Conservation (phyloP, 1,140 invertebrate species). For the Palaemon carinicauda region DNA sequence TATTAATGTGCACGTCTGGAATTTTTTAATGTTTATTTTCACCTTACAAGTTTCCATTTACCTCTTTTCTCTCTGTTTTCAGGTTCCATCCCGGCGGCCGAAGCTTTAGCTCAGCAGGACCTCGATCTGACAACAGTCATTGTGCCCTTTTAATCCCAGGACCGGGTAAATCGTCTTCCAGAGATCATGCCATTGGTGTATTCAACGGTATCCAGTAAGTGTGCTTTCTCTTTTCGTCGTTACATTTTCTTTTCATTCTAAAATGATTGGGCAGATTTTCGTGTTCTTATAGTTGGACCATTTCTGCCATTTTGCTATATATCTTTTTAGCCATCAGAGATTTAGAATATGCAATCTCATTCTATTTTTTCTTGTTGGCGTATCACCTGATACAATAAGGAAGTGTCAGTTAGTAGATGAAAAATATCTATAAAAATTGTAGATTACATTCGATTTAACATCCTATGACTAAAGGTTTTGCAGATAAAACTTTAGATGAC, state of each 20-base stretch:
- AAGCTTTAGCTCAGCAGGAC: neutral
- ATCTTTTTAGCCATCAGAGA: no score
- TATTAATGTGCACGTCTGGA: neutral
- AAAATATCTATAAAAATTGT: no score
- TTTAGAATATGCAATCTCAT: no score
- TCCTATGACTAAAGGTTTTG: no score
- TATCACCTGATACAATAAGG: no score
- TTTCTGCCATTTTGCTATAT: no score
- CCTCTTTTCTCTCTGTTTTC: neutral
- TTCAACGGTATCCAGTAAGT: slow-evolving; percentile 59
- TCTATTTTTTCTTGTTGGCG: no score
- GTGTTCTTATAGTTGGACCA: no score
- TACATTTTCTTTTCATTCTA: neutral
- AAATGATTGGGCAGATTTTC: no score
- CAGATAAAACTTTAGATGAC: no score
- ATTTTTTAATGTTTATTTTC: neutral
- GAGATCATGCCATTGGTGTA: slow-evolving; percentile 55
- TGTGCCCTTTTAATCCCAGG: slow-evolving; percentile 62
- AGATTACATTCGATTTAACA: no score
- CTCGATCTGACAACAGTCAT: slow-evolving; percentile 41
- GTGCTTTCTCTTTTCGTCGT: neutral
- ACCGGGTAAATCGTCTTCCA: slow-evolving; percentile 58
- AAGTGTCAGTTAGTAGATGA: no score
- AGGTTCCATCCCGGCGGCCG: slow-evolving; percentile 18
- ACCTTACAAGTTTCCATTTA: neutral